Percentiles rank a stretch among this genome's conserved stretches.
Evolutionary conservation across 1,140 invertebrate genomes (phyloP).

Genomic region (Lepidostoma basale): DNA sequence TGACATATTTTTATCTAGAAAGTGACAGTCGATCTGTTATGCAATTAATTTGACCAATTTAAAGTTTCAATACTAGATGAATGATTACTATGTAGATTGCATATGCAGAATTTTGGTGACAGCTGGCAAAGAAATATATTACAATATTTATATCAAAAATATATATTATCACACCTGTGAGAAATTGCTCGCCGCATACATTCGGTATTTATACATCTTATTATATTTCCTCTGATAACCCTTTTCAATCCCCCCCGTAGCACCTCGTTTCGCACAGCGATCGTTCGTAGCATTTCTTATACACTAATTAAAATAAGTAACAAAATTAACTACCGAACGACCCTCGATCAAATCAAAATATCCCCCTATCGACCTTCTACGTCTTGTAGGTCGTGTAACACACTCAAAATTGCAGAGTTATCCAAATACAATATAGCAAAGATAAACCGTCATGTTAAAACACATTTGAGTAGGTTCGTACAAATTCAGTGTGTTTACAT

Average conservation of each 20-base stretch:
- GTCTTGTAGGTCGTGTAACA: conserved; percentile 56
- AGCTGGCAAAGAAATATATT: too few species aligned
- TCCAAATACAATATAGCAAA: too few species aligned
- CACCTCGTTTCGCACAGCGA: conserved; percentile 68
- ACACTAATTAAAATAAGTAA: conserved; percentile 31
- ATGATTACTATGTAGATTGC: background rate
- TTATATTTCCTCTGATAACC: conserved; percentile 61
- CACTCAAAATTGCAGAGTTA: background rate
- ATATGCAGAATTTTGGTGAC: background rate
- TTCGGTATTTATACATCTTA: conserved; percentile 66
- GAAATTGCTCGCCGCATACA: conserved; percentile 66
- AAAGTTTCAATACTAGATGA: too few species aligned
- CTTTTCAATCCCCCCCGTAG: conserved; percentile 64
- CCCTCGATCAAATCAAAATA: conserved; percentile 25
- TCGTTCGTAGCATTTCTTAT: conserved; percentile 67
- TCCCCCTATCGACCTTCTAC: conserved; percentile 57
- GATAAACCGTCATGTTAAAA: too few species aligned
- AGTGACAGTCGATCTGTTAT: conserved; percentile 21
- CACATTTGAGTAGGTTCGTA: too few species aligned
- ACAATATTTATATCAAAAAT: background rate
- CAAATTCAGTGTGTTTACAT: too few species aligned
- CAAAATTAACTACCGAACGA: conserved; percentile 6
- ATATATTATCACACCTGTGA: conserved; percentile 53
- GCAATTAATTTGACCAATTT: conserved; percentile 22
- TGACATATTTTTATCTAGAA: background rate